Percentiles rank a stretch among this genome's conserved stretches.
Conservation (phyloP, 2,888 invertebrate genomes). For the Lathronympha strigana region DNA sequence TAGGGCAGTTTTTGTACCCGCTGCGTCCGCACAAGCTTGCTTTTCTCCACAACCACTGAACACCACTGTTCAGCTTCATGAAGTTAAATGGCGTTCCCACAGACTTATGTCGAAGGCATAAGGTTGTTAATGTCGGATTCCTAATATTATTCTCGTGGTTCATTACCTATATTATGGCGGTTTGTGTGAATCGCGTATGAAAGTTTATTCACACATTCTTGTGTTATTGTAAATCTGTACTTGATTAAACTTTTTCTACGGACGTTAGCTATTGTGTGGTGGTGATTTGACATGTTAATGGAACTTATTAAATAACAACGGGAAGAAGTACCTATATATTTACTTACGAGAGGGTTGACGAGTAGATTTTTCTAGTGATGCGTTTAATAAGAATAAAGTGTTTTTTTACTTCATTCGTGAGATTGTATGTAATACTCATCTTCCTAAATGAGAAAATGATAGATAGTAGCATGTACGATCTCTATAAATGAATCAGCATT, state of each 20-base stretch:
- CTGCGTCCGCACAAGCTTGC: conserved; percentile 53
- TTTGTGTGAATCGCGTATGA: conserved; percentile 35
- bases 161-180: conserved; percentile 15
- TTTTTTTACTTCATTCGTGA: too few species aligned
- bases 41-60: conserved; percentile 28
- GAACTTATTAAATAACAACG: background rate
- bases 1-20: conserved; percentile 68
- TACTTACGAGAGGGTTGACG: background rate
- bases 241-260: conserved; percentile 61
- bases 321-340: background rate
- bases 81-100: background rate
- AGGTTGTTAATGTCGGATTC: background rate
- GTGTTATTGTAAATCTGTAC: conserved; percentile 31
- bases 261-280: conserved; percentile 15
- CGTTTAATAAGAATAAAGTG: background rate
- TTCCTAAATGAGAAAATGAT: too few species aligned
- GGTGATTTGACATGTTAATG: conserved; percentile 1
- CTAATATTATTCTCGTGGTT: background rate
- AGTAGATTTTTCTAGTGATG: background rate
- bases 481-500: too few species aligned
- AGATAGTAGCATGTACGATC: too few species aligned
- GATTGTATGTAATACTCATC: too few species aligned
- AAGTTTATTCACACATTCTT: conserved; percentile 35
- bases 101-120: background rate
- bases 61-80: conserved; percentile 29